A percentile compares a stretch with the other conserved stretches of the same genome.
These are phyloP conservation scores for Barnardius zonarius DNA, from an alignment of 2,113 vertebrate genomes.

Conservation along the genomic window DNA sequence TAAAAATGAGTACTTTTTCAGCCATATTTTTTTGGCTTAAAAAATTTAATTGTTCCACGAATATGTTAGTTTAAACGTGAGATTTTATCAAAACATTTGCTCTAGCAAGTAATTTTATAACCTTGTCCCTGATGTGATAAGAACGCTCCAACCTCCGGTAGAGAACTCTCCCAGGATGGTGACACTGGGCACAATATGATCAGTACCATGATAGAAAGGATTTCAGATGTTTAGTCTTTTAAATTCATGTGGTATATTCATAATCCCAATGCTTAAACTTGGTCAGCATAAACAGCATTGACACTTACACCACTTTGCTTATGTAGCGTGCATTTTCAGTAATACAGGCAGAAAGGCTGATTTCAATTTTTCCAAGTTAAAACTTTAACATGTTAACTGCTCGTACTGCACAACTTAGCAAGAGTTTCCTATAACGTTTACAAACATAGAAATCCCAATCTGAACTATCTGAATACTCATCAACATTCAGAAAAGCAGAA, in stretches of 20 bases:
- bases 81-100: not conserved
- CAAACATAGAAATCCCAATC: not conserved
- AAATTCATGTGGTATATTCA: not conserved
- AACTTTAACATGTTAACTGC: not conserved
- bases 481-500: not conserved
- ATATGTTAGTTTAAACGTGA: not conserved
- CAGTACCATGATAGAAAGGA: not conserved
- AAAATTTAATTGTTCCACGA: not conserved
- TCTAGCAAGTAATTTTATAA: not conserved
- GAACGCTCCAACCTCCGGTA: not conserved
- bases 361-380: not conserved
- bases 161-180: not conserved
- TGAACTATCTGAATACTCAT: not conserved
- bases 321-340: not conserved
- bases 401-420: not conserved
- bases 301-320: not conserved
- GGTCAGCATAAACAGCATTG: not conserved
- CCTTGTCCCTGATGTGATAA: not conserved
- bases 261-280: not conserved
- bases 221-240: not conserved
- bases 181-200: not conserved
- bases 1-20: not conserved
- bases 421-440: not conserved
- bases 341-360: not conserved
- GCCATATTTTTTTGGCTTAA: not conserved